Evolutionary conservation across 92 coral and sea anemone genomes (phyloP), one percentile per base, ranked within the genome.

Genomic region (Micromussa lordhowensis): DNA sequence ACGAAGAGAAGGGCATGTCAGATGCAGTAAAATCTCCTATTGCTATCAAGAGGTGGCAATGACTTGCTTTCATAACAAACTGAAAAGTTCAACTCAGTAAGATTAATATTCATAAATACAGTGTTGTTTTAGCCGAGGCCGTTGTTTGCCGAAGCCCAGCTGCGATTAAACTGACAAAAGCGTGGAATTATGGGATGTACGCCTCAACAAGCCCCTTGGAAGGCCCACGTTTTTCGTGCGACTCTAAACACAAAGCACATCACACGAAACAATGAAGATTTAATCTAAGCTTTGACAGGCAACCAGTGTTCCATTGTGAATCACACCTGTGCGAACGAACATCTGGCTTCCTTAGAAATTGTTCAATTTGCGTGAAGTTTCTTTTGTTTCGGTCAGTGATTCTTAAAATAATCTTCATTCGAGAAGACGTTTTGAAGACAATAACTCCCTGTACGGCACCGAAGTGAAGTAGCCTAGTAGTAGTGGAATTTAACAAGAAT

Each of bases 321-420:
- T 63, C 90, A 81, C 96, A 93, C 96, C 96, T 93, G 96, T 89
- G 74, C 83, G 86, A 76, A 31, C 14, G 51, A 91, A 90, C 96
- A 93, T 93, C 96, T 93, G 96, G 88, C 92, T 32, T 40, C 92
- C 92, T 70, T 88, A 90, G 95, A 90, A 91, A 87, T 87, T 80
- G 77, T 58, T 83, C 61, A 85, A 75, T 85, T 83, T 80, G 85
- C 88, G 83, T 81, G 85, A 78, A 68, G 84, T 74, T 79, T 19
- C 92, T 81, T 68, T 92, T 92, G 94, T 92, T 82, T 71, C 69
- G 55, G 18, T 77, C 87, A 80, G 68, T 26, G 81, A 71, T 55
- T 86, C 75, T 79, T 81, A 86, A 78, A 81, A 82, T 58, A 76
- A 61, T 49, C 85, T 77, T 64, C 70, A 77, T 79, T 88, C 51